Evolutionary conservation across 2,888 invertebrate species (phyloP), one percentile per base, ranked within the genome.

Genomic region (Drosophila engyochracea): DNA sequence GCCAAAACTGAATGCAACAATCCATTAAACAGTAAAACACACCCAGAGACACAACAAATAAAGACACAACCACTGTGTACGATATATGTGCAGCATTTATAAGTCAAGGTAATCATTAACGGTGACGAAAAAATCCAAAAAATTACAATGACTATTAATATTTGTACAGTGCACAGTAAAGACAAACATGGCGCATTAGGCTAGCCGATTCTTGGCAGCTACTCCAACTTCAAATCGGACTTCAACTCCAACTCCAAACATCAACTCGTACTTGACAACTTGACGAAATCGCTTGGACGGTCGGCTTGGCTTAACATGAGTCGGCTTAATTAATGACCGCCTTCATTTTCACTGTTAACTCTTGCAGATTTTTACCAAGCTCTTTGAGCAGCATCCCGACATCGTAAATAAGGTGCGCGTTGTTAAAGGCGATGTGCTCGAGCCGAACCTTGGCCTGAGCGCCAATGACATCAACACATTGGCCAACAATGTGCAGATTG

Each of bases 371-470:
- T 95, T 95, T 76, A 94, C 94, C 74, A 90, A 92, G 1, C 76
- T 96, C 0, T 93, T 95, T 71, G 94, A 94, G 67, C 94, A 93
- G 67, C 93, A 95, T 82, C 95, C 96, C 0, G 88, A 90, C 60
- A 92, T 94, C 16, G 94, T 96, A 81, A 94, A 94, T 76, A 97
- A 97, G 93, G 92, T 97, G 47, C 93, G 94, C 54, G 94, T 96
- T 0, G 94, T 97, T 30, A 93, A 95, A 59, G 96, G 97, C 5
- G 96, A 96, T 88, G 94, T 96, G 22, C 93, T 95, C 25, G 94
- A 94, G 53, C 94, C 95, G 4, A 94, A 94, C 25, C 94, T 97
- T 54, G 96, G 95, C 0, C 93, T 96, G 28, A 94, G 94, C 39
- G 91, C 94, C 31, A 94, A 94, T 33, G 95, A 96, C 81, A 95